A percentile compares a stretch with the other conserved stretches of the same genome.
Conservation (phyloP, 2,113 vertebrate genomes). For the Scophthalmus maximus region DNA sequence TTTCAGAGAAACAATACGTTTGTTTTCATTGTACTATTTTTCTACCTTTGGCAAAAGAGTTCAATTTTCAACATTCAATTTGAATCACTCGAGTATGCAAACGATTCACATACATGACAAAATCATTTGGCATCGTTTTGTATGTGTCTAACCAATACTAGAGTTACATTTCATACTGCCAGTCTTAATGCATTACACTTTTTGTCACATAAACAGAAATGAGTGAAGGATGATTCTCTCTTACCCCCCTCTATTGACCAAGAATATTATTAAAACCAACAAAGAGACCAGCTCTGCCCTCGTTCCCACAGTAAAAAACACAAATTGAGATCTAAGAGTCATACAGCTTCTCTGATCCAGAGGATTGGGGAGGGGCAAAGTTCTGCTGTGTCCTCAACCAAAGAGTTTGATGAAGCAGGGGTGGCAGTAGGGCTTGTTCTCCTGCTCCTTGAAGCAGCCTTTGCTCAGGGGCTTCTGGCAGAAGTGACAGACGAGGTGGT, state of each 20-base stretch:
- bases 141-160: neutral
- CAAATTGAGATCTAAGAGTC: constrained; percentile 32
- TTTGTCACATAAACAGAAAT: constrained; percentile 25
- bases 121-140: constrained; percentile 32
- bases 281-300: constrained; percentile 71
- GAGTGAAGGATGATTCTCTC: constrained; percentile 12
- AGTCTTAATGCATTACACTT: constrained; percentile 25
- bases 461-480: constrained; percentile 92
- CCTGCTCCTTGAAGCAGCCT: constrained; percentile 94
- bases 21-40: constrained; percentile 25
- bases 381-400: constrained; percentile 65
- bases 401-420: constrained; percentile 93
- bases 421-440: constrained; percentile 94
- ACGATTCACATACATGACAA: constrained; percentile 47
- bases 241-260: constrained; percentile 2
- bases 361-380: neutral
- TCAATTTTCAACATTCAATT: constrained; percentile 60
- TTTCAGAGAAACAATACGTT: constrained; percentile 51
- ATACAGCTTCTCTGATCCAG: constrained; percentile 22
- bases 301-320: constrained; percentile 42
- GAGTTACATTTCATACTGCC: constrained; percentile 3
- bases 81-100: constrained; percentile 62
- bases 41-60: constrained; percentile 60
- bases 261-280: constrained; percentile 43
- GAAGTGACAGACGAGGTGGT: constrained; percentile 94